phyloP scores from a whole-genome alignment of 1,140 invertebrate species.

The Rhyzopertha dominica region DNA sequence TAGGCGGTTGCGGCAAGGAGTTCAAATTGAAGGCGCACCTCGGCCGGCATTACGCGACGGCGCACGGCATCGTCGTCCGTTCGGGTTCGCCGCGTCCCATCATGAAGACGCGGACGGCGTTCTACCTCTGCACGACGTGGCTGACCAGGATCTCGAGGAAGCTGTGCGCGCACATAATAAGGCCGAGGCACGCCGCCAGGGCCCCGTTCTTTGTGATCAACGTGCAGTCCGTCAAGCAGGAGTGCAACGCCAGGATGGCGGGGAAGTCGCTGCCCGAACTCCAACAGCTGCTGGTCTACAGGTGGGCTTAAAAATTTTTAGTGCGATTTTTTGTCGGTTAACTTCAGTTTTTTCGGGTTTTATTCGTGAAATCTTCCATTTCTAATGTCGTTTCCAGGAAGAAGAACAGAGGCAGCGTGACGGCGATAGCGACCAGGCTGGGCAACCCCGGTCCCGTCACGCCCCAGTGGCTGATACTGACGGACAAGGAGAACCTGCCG shows the following conservation, averaged over 20 bases:
- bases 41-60: constrained; percentile 85
- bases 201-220: constrained; percentile 84
- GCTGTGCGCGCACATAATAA: constrained; percentile 76
- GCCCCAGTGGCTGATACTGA: constrained; percentile 76
- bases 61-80: constrained; percentile 70
- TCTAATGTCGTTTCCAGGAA: no score
- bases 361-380: no score
- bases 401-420: constrained; percentile 63
- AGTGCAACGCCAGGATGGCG: constrained; percentile 55
- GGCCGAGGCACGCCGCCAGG: constrained; percentile 78
- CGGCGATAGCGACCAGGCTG: constrained; percentile 70
- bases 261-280: constrained; percentile 58
- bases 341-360: no score
- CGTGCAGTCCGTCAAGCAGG: constrained; percentile 76
- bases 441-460: constrained; percentile 61
- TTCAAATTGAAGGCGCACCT: constrained; percentile 89
- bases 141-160: constrained; percentile 81
- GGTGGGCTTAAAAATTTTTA: constrained; percentile 28
- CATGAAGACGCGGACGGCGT: constrained; percentile 94
- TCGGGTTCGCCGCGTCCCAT: constrained; percentile 81
- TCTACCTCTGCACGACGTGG: constrained; percentile 86
- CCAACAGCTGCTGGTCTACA: constrained; percentile 52
- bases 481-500: constrained; percentile 72
- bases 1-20: constrained; percentile 87
- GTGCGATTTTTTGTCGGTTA: background rate